Conservation (phyloP, 1,140 invertebrate species). For the Eubasilissa regina region DNA sequence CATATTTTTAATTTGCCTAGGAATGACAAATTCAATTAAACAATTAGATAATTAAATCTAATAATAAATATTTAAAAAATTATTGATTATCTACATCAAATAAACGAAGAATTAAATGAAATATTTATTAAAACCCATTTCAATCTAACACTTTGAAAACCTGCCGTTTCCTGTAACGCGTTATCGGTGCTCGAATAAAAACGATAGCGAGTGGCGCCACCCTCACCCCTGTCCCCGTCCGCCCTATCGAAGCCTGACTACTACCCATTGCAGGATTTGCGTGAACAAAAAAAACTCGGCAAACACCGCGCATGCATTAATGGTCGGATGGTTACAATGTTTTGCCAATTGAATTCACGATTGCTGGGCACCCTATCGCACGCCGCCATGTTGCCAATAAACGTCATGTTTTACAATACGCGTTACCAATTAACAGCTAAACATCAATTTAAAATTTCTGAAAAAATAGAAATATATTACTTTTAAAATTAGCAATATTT, state of each 20-base stretch:
- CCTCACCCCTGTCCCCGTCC: neutral
- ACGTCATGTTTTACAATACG: constrained; percentile 14
- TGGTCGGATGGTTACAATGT: constrained; percentile 44
- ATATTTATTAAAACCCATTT: neutral
- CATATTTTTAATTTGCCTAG: too few relatives aligned
- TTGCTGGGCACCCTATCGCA: constrained; percentile 27
- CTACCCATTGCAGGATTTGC: neutral
- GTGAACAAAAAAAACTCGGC: neutral
- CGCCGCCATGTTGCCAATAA: constrained; percentile 31
- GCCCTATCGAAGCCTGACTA: neutral
- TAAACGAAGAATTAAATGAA: too few relatives aligned
- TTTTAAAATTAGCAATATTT: too few relatives aligned
- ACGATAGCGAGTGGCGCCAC: neutral
- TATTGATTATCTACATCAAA: too few relatives aligned
- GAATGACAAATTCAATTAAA: too few relatives aligned
- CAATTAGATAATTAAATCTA: too few relatives aligned
- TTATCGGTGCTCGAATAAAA: neutral
- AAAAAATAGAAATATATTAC: too few relatives aligned
- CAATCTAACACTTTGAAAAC: constrained; percentile 3
- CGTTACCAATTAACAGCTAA: neutral
- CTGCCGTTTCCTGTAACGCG: neutral
- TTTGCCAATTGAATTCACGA: constrained; percentile 47
- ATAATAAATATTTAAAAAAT: too few relatives aligned
- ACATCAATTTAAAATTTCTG: too few relatives aligned
- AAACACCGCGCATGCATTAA: constrained; percentile 19